Evolutionary conservation across 2,888 invertebrate species (phyloP).

Genomic region (Adelognathus sp.): DNA sequence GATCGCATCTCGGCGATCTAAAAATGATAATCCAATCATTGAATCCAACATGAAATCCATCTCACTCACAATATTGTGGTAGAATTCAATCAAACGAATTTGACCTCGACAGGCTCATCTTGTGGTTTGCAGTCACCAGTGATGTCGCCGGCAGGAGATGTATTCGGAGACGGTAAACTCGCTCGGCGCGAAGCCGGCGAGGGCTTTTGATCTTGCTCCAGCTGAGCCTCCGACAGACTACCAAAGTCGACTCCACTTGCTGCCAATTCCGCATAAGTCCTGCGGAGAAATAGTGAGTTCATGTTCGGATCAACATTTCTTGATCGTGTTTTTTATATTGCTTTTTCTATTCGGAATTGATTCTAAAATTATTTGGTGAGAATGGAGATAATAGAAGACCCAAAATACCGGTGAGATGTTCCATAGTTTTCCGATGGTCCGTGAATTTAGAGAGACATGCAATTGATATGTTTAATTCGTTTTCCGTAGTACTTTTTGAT

Average conservation of each 20-base stretch:
- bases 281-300: constrained; percentile 48
- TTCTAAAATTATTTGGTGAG: too few relatives aligned
- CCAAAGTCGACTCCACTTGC: constrained; percentile 91
- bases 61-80: background rate
- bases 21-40: constrained; percentile 19
- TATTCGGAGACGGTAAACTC: constrained; percentile 75
- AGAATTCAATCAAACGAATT: background rate
- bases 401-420: too few relatives aligned
- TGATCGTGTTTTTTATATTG: too few relatives aligned
- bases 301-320: too few relatives aligned
- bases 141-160: constrained; percentile 72
- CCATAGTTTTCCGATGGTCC: too few relatives aligned
- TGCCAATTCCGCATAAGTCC: constrained; percentile 87
- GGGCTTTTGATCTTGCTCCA: constrained; percentile 73
- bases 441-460: too few relatives aligned
- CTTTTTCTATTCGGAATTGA: too few relatives aligned
- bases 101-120: constrained; percentile 71
- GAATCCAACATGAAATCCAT: constrained; percentile 22
- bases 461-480: too few relatives aligned
- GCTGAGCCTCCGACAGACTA: constrained; percentile 83
- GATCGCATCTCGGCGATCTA: constrained; percentile 73
- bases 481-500: too few relatives aligned
- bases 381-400: too few relatives aligned
- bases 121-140: constrained; percentile 54
- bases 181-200: constrained; percentile 73